Conservation (phyloP, 1,140 invertebrate genomes). For the Atta texana region DNA sequence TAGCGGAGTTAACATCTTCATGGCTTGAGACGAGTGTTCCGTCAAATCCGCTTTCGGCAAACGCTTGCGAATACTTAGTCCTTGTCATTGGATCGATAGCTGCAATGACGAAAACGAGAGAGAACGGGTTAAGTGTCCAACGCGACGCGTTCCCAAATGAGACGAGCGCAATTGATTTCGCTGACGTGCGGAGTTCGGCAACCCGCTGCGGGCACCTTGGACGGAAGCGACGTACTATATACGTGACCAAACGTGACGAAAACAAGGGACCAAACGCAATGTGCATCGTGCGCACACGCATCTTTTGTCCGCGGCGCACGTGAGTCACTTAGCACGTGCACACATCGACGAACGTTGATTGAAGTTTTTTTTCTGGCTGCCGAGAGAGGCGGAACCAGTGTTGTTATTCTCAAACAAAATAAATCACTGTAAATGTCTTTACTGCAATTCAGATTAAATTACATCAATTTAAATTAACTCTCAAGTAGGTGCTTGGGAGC, state of each 20-base stretch:
- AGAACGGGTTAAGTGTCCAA: neutral
- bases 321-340: slow-evolving; percentile 50
- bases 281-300: neutral
- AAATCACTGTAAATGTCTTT: neutral
- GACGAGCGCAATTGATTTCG: neutral
- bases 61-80: neutral
- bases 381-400: too few species aligned
- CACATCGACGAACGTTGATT: neutral
- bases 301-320: slow-evolving; percentile 34
- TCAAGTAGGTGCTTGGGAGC: too few species aligned
- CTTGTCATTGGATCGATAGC: neutral
- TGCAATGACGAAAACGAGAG: neutral
- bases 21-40: neutral
- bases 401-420: neutral
- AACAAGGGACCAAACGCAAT: neutral
- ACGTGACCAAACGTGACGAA: slow-evolving; percentile 24
- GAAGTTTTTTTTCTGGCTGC: neutral
- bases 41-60: neutral
- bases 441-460: too few species aligned
- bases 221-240: slow-evolving; percentile 3
- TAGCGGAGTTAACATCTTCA: neutral
- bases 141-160: neutral
- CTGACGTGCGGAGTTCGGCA: slow-evolving; percentile 1
- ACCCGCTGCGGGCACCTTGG: neutral
- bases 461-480: too few species aligned